Base-by-base conservation (phyloP, 2,113 vertebrate genomes). In the Petaurus breviceps region DNA sequence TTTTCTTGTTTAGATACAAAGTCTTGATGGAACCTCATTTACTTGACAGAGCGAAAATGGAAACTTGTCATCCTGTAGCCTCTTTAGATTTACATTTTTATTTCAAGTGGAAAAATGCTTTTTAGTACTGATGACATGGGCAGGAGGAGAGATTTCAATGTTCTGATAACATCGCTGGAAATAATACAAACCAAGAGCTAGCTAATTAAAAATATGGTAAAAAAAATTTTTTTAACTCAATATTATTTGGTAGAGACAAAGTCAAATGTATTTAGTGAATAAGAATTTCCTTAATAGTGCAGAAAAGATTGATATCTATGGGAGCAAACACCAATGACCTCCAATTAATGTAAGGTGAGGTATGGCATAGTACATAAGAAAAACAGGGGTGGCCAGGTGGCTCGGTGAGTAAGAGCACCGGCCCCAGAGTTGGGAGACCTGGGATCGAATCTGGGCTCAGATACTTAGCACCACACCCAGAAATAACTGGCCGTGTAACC, bases 161-260 rank as follows among this genome's bases (percentile, higher is more conserved):
- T 16, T 94, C 92, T 14, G 89, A 43, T 96, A 61, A 28, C 89
- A 52, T 94, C 92, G 94, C 26, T 68, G 53, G 95, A 95, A 94
- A 54, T 16, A 95, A 84, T 54, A 96, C 22, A 52, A 31, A 91
- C 22, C 43, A 57, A n/a, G 24, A n/a, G 68, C 8, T 89, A 96
- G 49, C 37, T 16, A 95, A 51, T 26, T 55, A 91, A 89, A 93
- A 5, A 52, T 53, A 61, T 25, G 51, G 47, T 37, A 0, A 49
- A 50, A 55, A 93, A 77, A 90, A 84, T 93, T 96, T 95, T 97
- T 31, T 3, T 94, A 92, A 84, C 37, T 95, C 95, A 97, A 92
- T 91, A 91, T 6, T 91, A 52, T 84, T 57, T 94, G n/a, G 7
- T 0, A 2, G 54, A 93, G 93, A 31, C 89, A 90, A 89, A 90